Evolutionary conservation across 2,888 invertebrate species (phyloP), one percentile per base, ranked within the genome.

Genomic region (Lobophora halterata): DNA sequence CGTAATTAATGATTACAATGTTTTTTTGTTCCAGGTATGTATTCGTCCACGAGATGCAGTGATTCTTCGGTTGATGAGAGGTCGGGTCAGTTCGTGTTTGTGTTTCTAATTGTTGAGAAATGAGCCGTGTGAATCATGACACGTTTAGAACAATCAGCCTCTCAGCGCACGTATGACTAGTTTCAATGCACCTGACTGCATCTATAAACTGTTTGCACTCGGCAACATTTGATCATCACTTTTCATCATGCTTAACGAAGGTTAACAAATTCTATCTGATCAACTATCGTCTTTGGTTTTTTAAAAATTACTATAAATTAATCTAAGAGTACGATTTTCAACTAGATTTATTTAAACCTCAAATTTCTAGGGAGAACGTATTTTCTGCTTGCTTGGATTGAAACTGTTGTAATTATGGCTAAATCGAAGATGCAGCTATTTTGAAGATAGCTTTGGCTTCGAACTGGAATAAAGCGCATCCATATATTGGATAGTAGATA

Each of bases 21-120:
- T 52, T 57, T 53, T 67, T 33, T 43, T 69, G 65, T 75, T 75
- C 11, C 74, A 73, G 75, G 76, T 75, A 74, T 51, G 72, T 62
- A 38, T n/a, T n/a, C n/a, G n/a, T n/a, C n/a, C n/a, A n/a, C n/a
- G 30, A 27, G 32, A 31, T 30, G 20, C 19, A 20, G 12, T 20
- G 31, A 24, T 29, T 37, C 37, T 19, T 29, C 25, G 29, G 33
- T 37, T 42, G 38, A 43, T 33, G 33, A 57, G 62, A 53, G 61
- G 57, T 51, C 61, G 56, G 55, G 57, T 55, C 50, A 38, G 36
- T 46, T 39, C 49, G 43, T 49, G 38, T 54, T 49, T 52, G 46
- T 55, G 52, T 44, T 51, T 62, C 52, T 64, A 65, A 62, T 67
- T 58, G 64, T 65, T 74, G 79, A 64, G 77, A 79, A 76, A 60